phyloP scores from a whole-genome alignment of 2,113 vertebrate species.

The Dascyllus trimaculatus region DNA sequence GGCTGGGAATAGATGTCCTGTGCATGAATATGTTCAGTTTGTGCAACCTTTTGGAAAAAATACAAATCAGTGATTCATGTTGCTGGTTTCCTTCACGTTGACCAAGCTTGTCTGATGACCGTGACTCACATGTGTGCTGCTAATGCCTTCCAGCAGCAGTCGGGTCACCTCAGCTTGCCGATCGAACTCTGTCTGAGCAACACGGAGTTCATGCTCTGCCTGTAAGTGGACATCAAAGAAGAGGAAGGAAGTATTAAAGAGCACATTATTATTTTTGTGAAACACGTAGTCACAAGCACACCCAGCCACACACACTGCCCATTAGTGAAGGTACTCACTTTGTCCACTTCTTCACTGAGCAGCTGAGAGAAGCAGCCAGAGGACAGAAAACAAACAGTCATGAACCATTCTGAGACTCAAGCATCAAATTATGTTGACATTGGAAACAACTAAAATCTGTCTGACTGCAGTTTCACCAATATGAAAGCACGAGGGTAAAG shows the following conservation, averaged over 20 bases:
- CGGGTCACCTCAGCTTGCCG: conserved; percentile 95
- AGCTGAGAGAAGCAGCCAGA: conserved; percentile 88
- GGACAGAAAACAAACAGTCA: conserved; percentile 76
- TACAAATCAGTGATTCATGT: too few relatives aligned
- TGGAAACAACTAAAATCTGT: background rate
- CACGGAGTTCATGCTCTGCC: conserved; percentile 95
- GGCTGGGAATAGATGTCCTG: too few relatives aligned
- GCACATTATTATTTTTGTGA: background rate
- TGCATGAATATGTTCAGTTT: too few relatives aligned
- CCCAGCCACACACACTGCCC: background rate
- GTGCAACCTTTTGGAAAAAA: too few relatives aligned
- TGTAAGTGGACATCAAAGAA: conserved; percentile 59
- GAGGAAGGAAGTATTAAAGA: background rate
- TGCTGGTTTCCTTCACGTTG: too few relatives aligned
- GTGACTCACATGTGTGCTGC: conserved; percentile 94
- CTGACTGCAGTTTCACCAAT: too few relatives aligned
- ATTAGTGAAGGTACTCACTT: conserved; percentile 87
- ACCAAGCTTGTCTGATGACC: too few relatives aligned
- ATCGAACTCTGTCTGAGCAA: conserved; percentile 96
- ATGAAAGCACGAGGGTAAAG: too few relatives aligned
- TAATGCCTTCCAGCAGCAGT: conserved; percentile 95
- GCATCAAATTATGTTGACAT: background rate
- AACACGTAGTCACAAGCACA: background rate
- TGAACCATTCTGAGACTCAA: conserved; percentile 55
- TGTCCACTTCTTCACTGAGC: conserved; percentile 96